Evolutionary conservation across 2,888 invertebrate species (phyloP), one percentile per base, ranked within the genome.

Genomic region (Melanargia galathea): DNA sequence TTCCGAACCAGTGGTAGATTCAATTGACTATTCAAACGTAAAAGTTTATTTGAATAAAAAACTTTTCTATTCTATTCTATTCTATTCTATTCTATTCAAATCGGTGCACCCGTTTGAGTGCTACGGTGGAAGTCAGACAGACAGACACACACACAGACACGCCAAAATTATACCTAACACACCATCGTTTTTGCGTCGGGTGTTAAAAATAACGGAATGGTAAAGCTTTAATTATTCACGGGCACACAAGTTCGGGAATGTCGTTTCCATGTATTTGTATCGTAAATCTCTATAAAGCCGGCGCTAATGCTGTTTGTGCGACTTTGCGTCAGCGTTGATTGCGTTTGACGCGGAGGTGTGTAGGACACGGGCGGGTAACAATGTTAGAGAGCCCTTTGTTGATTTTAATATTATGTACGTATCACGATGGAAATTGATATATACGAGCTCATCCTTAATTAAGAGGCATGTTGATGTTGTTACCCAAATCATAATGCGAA

Each of bases 201-300:
- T n/a, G 71, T 72, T 70, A 66, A 73, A 73, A 73, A 71, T 70
- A 77, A 73, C 66, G 68, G 58, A 66, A 71, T n/a, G 71, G 74
- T 69, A 60, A 66, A 67, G 65, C 65, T 73, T 69, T 78, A 77
- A 75, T 77, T 74, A 80, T 75, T 73, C 77, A 75, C 74, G 75
- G 65, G 62, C 57, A 67, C 57, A 67, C 70, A 73, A 73, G 70
- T 77, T 73, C 70, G 70, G 72, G 74, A 79, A 83, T 82, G 81
- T 78, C 73, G 73, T 82, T 77, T 77, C 73, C 76, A 70, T 82
- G 84, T 83, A 68, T 72, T 70, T 73, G 75, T 73, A 74, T 70
- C 80, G 76, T 86, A 84, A 84, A 85, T 86, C 83, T 81, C 73
- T 80, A 80, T 82, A 80, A 75, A 73, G 68, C 64, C 62, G 68